These are phyloP conservation scores for Beroe forskalii DNA, from an alignment of 37 sponge, comb jelly and placozoan species.

Conservation along the genomic window DNA sequence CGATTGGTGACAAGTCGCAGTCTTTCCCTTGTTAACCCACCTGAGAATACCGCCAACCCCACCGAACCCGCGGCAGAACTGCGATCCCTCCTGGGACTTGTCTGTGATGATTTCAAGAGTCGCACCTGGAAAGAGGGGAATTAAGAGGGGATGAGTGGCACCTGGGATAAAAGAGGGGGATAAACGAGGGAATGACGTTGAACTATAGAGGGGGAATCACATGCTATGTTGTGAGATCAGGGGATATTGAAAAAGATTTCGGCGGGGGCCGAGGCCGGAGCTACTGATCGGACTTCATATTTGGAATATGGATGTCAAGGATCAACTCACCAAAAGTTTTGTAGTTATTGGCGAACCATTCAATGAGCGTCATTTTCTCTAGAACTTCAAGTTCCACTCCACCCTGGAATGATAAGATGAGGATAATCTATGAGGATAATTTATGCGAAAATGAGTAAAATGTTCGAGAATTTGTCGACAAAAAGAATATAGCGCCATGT, in stretches of 20 bases:
- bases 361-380: conserved; percentile 85
- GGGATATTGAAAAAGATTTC: no score
- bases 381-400: conserved; percentile 92
- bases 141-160: neutral
- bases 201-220: no score
- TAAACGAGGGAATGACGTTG: no score
- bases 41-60: conserved; percentile 86
- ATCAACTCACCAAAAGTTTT: conserved; percentile 84
- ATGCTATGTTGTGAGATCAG: no score
- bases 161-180: neutral
- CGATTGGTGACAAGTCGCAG: no score
- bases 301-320: no score
- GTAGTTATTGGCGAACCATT: conserved; percentile 99
- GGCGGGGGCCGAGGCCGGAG: no score
- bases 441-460: no score
- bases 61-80: conserved; percentile 98
- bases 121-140: conserved; percentile 66
- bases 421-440: no score
- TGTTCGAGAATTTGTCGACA: no score
- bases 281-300: no score
- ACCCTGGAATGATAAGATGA: conserved; percentile 69
- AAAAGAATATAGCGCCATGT: no score
- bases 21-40: neutral
- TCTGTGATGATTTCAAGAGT: conserved; percentile 97
- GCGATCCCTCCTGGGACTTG: conserved; percentile 98